A percentile compares a stretch with the other conserved stretches of the same genome.
phyloP scores from a whole-genome alignment of 2,113 vertebrate genomes.

The Myotis davidii region DNA sequence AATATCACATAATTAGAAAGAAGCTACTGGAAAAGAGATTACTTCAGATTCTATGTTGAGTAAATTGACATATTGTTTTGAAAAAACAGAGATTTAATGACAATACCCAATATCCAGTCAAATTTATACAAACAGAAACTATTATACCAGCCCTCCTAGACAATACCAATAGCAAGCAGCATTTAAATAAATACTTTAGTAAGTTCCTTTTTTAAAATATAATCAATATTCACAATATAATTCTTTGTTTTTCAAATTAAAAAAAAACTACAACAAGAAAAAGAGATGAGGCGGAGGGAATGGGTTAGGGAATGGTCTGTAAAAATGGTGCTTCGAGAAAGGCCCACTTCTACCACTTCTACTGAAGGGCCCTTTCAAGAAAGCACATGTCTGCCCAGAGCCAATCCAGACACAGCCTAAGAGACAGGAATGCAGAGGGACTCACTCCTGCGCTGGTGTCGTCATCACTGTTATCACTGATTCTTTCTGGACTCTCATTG shows the following conservation, averaged over 20 bases:
- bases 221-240: background rate
- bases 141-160: background rate
- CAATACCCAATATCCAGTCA: background rate
- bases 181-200: background rate
- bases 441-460: background rate
- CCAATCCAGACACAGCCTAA: background rate
- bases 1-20: background rate
- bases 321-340: background rate
- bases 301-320: background rate
- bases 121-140: background rate
- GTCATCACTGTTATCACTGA: background rate
- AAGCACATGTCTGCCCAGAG: background rate
- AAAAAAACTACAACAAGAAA: background rate
- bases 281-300: background rate
- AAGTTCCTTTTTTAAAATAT: background rate
- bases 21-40: background rate
- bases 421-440: background rate
- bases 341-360: background rate
- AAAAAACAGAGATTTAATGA: constrained; percentile 45
- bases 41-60: background rate
- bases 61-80: background rate
- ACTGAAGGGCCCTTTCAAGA: background rate
- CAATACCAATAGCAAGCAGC: background rate
- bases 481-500: background rate
- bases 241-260: constrained; percentile 28